A percentile compares a stretch with the other conserved stretches of the same genome.
phyloP scores from a whole-genome alignment of 2,797 vertebrate species.

The Platalea minor region DNA sequence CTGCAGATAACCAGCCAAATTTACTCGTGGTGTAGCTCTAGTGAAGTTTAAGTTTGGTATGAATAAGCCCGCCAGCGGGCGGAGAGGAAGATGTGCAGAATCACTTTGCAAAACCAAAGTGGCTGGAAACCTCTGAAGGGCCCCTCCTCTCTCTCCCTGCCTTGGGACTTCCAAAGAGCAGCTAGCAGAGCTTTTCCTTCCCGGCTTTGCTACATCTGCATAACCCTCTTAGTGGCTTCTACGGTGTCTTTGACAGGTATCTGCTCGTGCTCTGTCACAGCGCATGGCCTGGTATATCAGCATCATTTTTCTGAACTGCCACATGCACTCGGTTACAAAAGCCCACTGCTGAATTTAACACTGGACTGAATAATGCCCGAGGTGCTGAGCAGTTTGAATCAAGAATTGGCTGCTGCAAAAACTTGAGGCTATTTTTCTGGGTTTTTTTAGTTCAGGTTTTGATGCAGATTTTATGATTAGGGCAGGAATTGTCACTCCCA shows the following conservation, averaged over 20 bases:
- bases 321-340: background rate
- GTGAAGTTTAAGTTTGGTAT: background rate
- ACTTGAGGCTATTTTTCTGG: background rate
- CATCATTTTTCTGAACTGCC: background rate
- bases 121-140: background rate
- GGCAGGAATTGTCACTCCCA: background rate
- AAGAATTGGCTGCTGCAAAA: background rate
- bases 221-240: background rate
- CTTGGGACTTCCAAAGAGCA: background rate
- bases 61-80: background rate
- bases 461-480: background rate
- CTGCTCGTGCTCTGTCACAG: background rate
- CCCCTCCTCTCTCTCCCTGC: background rate
- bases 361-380: background rate
- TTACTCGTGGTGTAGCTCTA: background rate
- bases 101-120: background rate
- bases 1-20: background rate
- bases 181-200: background rate
- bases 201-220: fast-evolving
- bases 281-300: background rate
- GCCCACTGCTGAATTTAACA: background rate
- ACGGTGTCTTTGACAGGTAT: background rate
- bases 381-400: background rate
- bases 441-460: background rate
- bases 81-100: background rate